Conservation (phyloP, 2,888 invertebrate species). For the Netelia fuscicornis region DNA sequence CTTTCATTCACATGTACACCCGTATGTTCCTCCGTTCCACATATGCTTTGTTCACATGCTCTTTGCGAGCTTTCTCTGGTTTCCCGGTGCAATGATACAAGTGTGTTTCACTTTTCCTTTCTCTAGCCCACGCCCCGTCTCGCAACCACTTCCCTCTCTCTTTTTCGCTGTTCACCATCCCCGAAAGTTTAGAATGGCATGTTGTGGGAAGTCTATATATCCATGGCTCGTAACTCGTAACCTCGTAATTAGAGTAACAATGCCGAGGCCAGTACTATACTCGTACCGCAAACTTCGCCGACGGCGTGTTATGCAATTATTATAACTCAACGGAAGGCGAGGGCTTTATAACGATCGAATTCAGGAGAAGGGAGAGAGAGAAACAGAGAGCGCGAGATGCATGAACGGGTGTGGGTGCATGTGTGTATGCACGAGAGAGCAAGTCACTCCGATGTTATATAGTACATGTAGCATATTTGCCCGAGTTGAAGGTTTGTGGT, state of each 20-base stretch:
- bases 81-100: conserved; percentile 35
- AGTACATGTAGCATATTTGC: conserved; percentile 55
- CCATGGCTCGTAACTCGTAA: conserved; percentile 62
- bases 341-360: conserved; percentile 73
- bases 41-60: conserved; percentile 32
- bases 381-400: background rate
- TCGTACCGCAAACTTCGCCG: conserved; percentile 73
- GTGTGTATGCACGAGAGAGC: conserved; percentile 31
- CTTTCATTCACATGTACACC: conserved; percentile 28
- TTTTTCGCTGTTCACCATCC: conserved; percentile 21
- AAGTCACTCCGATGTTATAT: conserved; percentile 22
- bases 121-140: conserved; percentile 39
- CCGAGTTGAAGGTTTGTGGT: conserved; percentile 31
- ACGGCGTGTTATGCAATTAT: conserved; percentile 75
- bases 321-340: conserved; percentile 70
- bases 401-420: background rate
- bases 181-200: conserved; percentile 31
- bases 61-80: conserved; percentile 44
- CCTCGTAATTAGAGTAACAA: conserved; percentile 78
- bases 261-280: conserved; percentile 65
- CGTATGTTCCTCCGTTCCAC: conserved; percentile 23
- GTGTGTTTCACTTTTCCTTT: conserved; percentile 39
- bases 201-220: conserved; percentile 40
- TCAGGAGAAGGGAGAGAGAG: conserved; percentile 24
- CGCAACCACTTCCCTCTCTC: background rate